A percentile compares a stretch with the other conserved stretches of the same genome.
These are phyloP conservation scores for Myotis findleyi DNA, from an alignment of 2,797 vertebrate genomes.

Conservation along the genomic window DNA sequence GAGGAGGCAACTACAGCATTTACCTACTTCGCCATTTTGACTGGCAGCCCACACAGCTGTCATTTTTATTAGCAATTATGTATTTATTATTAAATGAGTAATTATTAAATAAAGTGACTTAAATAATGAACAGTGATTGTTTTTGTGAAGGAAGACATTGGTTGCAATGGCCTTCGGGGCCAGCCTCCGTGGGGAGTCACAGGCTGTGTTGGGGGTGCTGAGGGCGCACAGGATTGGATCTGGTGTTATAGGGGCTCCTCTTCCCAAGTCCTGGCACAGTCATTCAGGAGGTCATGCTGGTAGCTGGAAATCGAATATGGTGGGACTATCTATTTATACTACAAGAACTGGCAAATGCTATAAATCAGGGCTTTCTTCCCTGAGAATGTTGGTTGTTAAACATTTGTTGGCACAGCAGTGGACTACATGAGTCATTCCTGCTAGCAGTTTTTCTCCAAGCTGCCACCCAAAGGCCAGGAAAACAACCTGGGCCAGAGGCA, in stretches of 20 bases:
- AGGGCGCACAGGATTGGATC: neutral
- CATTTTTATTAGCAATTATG: neutral
- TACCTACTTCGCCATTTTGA: neutral
- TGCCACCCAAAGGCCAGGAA: neutral
- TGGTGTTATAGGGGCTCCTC: fast-evolving
- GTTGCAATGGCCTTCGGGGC: neutral
- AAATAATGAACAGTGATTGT: neutral
- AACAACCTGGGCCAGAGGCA: neutral
- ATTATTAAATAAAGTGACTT: neutral
- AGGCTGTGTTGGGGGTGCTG: neutral
- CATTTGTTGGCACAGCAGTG: neutral
- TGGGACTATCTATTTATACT: neutral
- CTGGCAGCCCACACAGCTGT: neutral
- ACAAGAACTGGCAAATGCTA: neutral
- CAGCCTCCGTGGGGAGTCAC: neutral
- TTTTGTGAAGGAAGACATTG: neutral
- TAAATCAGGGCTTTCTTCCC: neutral
- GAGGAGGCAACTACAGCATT: neutral
- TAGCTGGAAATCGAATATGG: neutral
- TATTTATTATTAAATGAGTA: neutral
- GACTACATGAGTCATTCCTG: neutral
- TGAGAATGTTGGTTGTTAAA: neutral
- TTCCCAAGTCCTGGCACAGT: neutral
- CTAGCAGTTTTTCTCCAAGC: neutral
- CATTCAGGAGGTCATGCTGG: neutral